These are phyloP conservation scores for Choreutis nemorana DNA, from an alignment of 2,888 invertebrate species.

Conservation along the genomic window DNA sequence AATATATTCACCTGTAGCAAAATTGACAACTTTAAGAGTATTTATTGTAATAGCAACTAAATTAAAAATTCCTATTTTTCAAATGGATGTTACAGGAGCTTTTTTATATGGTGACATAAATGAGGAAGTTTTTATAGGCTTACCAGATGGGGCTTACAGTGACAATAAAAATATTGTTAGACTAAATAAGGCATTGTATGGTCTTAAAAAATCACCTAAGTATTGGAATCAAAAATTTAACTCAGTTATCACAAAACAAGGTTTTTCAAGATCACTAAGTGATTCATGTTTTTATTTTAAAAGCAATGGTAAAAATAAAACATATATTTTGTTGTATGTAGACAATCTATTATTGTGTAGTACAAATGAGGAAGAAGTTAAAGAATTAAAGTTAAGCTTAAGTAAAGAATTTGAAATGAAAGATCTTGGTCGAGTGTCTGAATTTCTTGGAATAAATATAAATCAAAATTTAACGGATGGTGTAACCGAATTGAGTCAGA, in stretches of 20 bases:
- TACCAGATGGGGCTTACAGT: slow-evolving; percentile 10
- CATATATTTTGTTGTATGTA: slow-evolving; percentile 4
- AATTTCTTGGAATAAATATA: slow-evolving; percentile 4
- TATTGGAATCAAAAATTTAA: slow-evolving; percentile 6
- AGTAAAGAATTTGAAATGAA: slow-evolving; percentile 3
- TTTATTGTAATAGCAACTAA: slow-evolving; percentile 12
- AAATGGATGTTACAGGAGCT: slow-evolving; percentile 12
- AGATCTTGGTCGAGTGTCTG: slow-evolving; percentile 1
- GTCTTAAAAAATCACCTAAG: slow-evolving; percentile 3
- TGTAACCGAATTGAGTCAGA: slow-evolving; percentile 2
- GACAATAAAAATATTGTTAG: neutral
- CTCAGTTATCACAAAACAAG: neutral
- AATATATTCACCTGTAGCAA: slow-evolving; percentile 15
- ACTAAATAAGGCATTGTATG: slow-evolving; percentile 3
- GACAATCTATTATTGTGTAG: slow-evolving; percentile 1
- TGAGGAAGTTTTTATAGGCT: slow-evolving; percentile 9
- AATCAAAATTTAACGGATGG: slow-evolving; percentile 3
- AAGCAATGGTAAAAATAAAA: slow-evolving; percentile 1
- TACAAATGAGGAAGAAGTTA: neutral
- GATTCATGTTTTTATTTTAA: slow-evolving; percentile 6
- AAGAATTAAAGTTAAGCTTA: neutral
- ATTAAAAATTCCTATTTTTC: slow-evolving; percentile 6
- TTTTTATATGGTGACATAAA: slow-evolving; percentile 11
- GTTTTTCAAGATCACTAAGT: slow-evolving; percentile 3
- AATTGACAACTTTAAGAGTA: slow-evolving; percentile 13